A percentile compares a stretch with the other conserved stretches of the same genome.
These are phyloP conservation scores for Mustela nigripes DNA, from an alignment of 2,113 vertebrate genomes.

Conservation along the genomic window DNA sequence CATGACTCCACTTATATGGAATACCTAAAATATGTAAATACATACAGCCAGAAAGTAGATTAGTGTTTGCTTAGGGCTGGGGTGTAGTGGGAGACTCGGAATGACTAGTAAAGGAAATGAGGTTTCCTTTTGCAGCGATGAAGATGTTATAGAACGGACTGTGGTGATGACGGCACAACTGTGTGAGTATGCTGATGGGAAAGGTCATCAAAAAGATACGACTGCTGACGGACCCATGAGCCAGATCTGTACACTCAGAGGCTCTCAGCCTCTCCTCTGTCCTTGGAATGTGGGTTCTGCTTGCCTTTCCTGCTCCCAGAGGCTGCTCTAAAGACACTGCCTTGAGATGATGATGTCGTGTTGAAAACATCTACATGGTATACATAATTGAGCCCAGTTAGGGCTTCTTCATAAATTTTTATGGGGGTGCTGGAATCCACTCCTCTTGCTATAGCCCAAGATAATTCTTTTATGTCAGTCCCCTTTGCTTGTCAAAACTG, in stretches of 20 bases:
- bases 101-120: neutral
- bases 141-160: neutral
- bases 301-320: neutral
- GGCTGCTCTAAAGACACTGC: neutral
- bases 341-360: neutral
- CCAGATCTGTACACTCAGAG: neutral
- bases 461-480: neutral
- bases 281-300: neutral
- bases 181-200: neutral
- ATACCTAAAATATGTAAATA: neutral
- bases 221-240: neutral
- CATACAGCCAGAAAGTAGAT: neutral
- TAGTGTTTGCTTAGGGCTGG: neutral
- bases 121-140: neutral
- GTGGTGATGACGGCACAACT: neutral
- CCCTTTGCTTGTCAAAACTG: neutral
- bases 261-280: neutral
- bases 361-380: neutral
- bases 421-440: neutral
- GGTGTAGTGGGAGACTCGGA: accelerated
- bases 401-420: neutral
- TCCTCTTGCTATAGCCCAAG: neutral
- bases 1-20: neutral
- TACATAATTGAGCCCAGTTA: neutral
- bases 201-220: neutral